Evolutionary conservation across 2,797 vertebrate species (phyloP), one percentile per base, ranked within the genome.

Genomic region (Coreius guichenoti): DNA sequence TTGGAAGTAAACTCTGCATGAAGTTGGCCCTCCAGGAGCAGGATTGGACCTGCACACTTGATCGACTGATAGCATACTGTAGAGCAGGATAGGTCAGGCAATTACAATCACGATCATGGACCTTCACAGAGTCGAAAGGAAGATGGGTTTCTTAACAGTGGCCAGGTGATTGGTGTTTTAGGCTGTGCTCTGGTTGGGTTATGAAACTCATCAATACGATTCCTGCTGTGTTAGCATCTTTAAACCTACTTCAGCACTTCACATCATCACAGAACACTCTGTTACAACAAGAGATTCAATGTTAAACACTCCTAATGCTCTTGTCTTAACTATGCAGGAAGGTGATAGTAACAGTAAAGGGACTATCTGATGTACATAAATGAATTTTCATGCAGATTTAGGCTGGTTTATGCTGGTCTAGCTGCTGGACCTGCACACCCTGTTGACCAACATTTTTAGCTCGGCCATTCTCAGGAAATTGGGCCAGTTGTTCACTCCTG

Each of bases 151-250:
- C n/a, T 70, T 43, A 78, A 39, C 17, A 76, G 54, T 31, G 9
- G 45, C 82, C 29, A 54, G 58, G 47, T 69, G 82, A 78, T 39
- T 61, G 61, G 70, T 86, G 68, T 26, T 75, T 61, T 78, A 78
- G 78, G 56, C 54, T 69, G 39, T 61, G 63, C 76, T 26, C 54
- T 58, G 61, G 33, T n/a, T 29, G n/a, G 65, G 31, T 67, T 84
- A 61, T 61, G 83, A 43, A 80, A 70, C 68, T 61, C 36, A 56
- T 61, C 16, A 9, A 33, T 39, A 77, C 2, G 23, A 43, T 43
- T 51, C 45, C 73, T 29, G 33, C 39, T 19, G 70, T 26, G 73
- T 39, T 68, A n/a, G 65, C 54, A 54, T 21, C 16, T 84, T 84
- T 16, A 78, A 69, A 67, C n/a, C 11, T 21, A 58, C 63, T 29